Evolutionary conservation across 1,140 invertebrate species (phyloP).

Genomic region (Pseudachorutes palmiensis): DNA sequence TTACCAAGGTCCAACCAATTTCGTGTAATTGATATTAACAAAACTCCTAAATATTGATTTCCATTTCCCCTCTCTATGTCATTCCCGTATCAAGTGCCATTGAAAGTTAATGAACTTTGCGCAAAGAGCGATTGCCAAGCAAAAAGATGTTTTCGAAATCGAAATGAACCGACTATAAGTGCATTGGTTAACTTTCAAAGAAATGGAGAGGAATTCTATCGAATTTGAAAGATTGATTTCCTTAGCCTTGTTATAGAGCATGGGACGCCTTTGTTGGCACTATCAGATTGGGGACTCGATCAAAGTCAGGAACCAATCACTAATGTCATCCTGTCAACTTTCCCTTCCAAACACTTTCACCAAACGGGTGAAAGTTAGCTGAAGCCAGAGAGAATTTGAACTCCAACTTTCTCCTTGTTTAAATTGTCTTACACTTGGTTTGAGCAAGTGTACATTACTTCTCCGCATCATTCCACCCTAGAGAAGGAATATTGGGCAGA

Average conservation of each 20-base stretch:
- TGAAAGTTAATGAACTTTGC: neutral
- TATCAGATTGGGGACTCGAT: too few species aligned
- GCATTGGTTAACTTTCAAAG: too few species aligned
- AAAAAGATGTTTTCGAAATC: too few species aligned
- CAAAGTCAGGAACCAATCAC: conserved; percentile 1
- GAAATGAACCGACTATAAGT: too few species aligned
- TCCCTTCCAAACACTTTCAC: neutral
- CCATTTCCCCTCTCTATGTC: neutral
- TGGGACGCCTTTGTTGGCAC: too few species aligned
- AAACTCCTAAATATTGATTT: neutral
- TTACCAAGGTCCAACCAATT: neutral
- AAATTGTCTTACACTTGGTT: too few species aligned
- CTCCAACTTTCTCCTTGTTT: neutral
- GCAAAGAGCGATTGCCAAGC: too few species aligned
- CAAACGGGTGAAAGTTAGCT: neutral
- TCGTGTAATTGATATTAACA: neutral
- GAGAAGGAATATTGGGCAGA: neutral
- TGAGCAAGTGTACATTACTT: too few species aligned
- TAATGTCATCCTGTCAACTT: neutral
- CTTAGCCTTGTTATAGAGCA: too few species aligned
- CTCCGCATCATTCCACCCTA: too few species aligned
- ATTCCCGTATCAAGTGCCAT: neutral
- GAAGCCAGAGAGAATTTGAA: neutral
- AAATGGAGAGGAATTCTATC: too few species aligned
- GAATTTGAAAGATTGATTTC: too few species aligned